Evolutionary conservation across 2,888 invertebrate species (phyloP).

Genomic region (Mythimna ferrago): DNA sequence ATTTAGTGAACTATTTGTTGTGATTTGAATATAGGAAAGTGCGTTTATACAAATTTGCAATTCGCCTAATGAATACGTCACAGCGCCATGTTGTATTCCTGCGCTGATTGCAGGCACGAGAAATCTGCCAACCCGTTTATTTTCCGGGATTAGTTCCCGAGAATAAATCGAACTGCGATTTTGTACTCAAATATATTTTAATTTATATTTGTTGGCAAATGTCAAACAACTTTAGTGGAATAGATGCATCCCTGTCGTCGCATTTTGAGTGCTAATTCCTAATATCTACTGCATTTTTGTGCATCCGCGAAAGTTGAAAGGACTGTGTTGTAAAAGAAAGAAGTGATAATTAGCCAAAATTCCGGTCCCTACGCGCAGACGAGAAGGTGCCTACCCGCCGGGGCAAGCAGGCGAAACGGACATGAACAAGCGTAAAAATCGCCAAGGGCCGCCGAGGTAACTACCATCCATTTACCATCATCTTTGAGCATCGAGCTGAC

Average conservation of each 20-base stretch:
- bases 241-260: constrained; percentile 89
- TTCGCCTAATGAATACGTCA: constrained; percentile 89
- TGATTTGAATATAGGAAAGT: constrained; percentile 69
- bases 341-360: constrained; percentile 93
- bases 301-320: constrained; percentile 91
- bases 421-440: constrained; percentile 96
- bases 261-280: constrained; percentile 88
- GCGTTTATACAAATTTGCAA: constrained; percentile 84
- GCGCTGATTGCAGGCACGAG: constrained; percentile 91
- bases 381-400: constrained; percentile 94
- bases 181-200: constrained; percentile 90
- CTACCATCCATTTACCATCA: constrained; percentile 73
- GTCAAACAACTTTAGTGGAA: constrained; percentile 87
- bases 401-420: constrained; percentile 92
- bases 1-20: constrained; percentile 76
- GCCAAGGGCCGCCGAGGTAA: constrained; percentile 94
- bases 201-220: constrained; percentile 90
- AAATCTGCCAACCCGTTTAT: constrained; percentile 91
- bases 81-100: constrained; percentile 91
- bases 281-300: constrained; percentile 90
- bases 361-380: constrained; percentile 96
- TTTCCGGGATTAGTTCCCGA: constrained; percentile 90
- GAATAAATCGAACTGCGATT: constrained; percentile 89
- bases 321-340: constrained; percentile 91
- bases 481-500: constrained; percentile 81